Evolutionary conservation across 1,140 invertebrate genomes (phyloP).

Genomic region (Thaumetopoea pityocampa): DNA sequence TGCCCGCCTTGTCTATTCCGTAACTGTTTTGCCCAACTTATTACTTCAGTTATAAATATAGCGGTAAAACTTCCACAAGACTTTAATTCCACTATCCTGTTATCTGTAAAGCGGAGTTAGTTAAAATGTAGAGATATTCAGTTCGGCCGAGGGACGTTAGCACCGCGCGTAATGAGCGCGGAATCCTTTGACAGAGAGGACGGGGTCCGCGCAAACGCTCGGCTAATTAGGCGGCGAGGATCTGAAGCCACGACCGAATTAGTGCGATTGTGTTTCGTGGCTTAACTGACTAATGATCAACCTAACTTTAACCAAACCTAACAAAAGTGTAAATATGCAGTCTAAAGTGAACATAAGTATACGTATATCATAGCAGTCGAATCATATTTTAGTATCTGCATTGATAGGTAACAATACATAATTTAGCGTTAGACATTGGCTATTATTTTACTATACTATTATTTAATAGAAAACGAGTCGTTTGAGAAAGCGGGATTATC

Average conservation of each 20-base stretch:
- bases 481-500: no score
- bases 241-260: conserved; percentile 64
- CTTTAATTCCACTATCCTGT: conserved; percentile 18
- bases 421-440: no score
- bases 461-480: no score
- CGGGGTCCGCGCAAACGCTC: conserved; percentile 48
- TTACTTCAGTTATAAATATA: conserved; percentile 42
- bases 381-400: no score
- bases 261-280: conserved; percentile 45
- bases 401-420: background rate
- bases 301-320: conserved; percentile 16
- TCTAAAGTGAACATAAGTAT: no score
- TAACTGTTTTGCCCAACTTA: conserved; percentile 43
- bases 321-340: conserved; percentile 19
- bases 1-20: conserved; percentile 55
- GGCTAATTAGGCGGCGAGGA: conserved; percentile 67
- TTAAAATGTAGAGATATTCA: conserved; percentile 21
- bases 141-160: conserved; percentile 26
- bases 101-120: conserved; percentile 10
- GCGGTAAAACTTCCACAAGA: conserved; percentile 21
- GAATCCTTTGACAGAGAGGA: conserved; percentile 68
- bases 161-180: conserved; percentile 57
- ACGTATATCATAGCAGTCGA: no score
- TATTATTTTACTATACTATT: no score
- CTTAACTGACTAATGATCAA: conserved; percentile 35